Percentiles rank a stretch among this genome's conserved stretches.
Conservation (phyloP, 92 coral and sea anemone genomes). For the Porites evermanni region DNA sequence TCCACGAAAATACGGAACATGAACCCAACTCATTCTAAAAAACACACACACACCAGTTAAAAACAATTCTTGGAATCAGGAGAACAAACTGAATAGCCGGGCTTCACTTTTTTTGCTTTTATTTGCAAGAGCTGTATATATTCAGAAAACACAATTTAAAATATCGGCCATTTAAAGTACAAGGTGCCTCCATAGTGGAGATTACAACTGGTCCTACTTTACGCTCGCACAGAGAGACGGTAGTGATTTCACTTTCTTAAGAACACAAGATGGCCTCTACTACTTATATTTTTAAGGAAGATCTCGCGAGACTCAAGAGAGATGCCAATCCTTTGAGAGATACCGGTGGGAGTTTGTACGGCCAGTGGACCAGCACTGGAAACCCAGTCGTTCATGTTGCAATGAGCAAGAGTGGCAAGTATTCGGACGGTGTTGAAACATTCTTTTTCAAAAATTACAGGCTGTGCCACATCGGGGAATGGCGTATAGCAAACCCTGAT, state of each 20-base stretch:
- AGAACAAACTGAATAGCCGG: not conserved
- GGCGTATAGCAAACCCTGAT: not conserved
- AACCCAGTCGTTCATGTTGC: slow-evolving; percentile 21
- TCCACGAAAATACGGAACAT: slow-evolving; percentile 28
- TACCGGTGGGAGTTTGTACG: slow-evolving; percentile 14
- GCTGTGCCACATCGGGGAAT: slow-evolving; percentile 22
- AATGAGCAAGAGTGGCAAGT: too few species aligned
- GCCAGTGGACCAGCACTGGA: slow-evolving; percentile 35
- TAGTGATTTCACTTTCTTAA: not conserved
- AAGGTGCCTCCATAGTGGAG: not conserved
- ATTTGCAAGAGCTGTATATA: not conserved
- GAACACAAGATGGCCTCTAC: not conserved
- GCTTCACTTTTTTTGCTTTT: not conserved
- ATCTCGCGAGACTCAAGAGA: not conserved
- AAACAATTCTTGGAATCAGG: slow-evolving; percentile 6
- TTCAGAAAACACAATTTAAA: too few species aligned
- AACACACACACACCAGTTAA: not conserved
- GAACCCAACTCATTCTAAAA: not conserved
- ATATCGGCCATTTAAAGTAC: not conserved
- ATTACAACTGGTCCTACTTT: not conserved
- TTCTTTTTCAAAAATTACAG: not conserved
- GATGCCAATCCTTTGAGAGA: not conserved
- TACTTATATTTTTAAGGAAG: slow-evolving; percentile 18
- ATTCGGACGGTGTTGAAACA: not conserved
- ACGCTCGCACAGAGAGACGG: not conserved